phyloP scores from a whole-genome alignment of 2,797 vertebrate species.

The Neopelma chrysocephalum region DNA sequence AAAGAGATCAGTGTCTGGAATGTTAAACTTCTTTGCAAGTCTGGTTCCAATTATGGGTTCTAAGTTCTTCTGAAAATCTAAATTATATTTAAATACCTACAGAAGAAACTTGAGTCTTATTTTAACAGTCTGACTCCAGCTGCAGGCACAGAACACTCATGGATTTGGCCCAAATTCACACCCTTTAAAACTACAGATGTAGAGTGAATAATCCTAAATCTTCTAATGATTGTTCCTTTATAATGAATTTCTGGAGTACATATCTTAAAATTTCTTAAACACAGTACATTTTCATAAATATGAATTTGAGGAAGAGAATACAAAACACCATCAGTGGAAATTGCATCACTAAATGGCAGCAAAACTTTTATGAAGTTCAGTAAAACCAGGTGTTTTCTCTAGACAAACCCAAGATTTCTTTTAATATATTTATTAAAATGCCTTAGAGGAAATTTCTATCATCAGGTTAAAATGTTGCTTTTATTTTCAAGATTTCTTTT shows the following conservation, averaged over 20 bases:
- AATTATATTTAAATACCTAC: conserved; percentile 19
- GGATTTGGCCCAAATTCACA: not conserved
- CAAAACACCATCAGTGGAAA: not conserved
- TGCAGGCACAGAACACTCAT: not conserved
- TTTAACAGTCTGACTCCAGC: conserved; percentile 18
- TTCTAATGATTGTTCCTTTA: not conserved
- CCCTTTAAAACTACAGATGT: not conserved
- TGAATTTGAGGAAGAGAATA: not conserved
- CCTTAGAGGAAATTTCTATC: not conserved
- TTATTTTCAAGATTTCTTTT: not conserved
- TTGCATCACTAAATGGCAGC: not conserved
- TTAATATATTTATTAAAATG: not conserved
- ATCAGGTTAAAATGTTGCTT: not conserved
- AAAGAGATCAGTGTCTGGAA: conserved; percentile 18
- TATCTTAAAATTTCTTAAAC: not conserved
- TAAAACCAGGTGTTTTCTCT: not conserved
- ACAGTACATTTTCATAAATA: not conserved
- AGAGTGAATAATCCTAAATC: not conserved
- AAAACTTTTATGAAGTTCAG: not conserved
- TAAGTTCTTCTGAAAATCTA: conserved; percentile 45
- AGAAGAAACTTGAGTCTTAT: not conserved
- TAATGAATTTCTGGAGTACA: not conserved
- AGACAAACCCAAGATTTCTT: not conserved
- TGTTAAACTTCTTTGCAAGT: conserved; percentile 9
- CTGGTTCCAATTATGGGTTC: conserved; percentile 11